Conservation (phyloP, 2,113 vertebrate genomes). For the Cryptomyrus ogoouensis region DNA sequence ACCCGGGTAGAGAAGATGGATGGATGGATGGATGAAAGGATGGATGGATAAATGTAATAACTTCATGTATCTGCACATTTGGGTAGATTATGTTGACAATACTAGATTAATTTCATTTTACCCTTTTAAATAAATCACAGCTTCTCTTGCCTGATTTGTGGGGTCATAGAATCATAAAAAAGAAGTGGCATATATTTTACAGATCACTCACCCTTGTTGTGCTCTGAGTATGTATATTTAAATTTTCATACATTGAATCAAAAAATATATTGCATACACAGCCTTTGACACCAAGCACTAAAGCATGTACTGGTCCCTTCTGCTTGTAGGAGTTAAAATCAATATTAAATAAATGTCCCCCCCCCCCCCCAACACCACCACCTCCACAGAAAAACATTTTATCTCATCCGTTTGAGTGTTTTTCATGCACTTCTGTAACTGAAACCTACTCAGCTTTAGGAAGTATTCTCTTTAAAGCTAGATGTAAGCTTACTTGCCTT, state of each 20-base stretch:
- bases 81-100: not conserved
- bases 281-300: not conserved
- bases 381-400: not conserved
- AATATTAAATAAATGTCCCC: not conserved
- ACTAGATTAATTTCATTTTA: not conserved
- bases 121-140: not conserved
- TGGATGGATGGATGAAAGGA: not conserved
- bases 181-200: not conserved
- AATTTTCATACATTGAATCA: not conserved
- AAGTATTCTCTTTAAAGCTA: not conserved
- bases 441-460: not conserved
- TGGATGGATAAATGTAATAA: not conserved
- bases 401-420: not conserved
- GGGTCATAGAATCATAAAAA: not conserved
- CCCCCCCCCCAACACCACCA: not conserved
- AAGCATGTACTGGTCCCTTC: not conserved
- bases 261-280: not conserved
- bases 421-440: not conserved
- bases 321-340: conserved; percentile 1
- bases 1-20: not conserved
- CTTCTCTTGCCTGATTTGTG: not conserved
- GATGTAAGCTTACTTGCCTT: not conserved
- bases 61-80: not conserved
- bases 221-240: not conserved
- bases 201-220: not conserved